Evolutionary conservation across 2,797 vertebrate genomes (phyloP).

Genomic region (Moxostoma hubbsi): DNA sequence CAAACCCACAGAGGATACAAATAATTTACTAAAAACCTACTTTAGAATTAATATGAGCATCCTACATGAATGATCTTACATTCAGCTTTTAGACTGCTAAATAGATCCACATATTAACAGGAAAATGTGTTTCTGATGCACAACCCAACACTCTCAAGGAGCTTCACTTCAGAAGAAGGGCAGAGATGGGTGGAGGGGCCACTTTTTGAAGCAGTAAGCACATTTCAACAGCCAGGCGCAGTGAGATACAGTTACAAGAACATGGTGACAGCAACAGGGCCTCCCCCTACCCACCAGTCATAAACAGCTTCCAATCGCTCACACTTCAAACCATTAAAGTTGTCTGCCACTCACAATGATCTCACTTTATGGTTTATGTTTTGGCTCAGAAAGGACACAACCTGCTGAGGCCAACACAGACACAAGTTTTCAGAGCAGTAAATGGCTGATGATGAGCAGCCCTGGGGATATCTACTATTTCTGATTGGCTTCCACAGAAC

Average conservation of each 20-base stretch:
- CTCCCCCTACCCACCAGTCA: constrained; percentile 56
- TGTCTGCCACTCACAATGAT: constrained; percentile 42
- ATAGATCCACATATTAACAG: constrained; percentile 22
- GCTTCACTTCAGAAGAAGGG: constrained; percentile 60
- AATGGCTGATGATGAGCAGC: constrained; percentile 22
- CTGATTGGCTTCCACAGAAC: neutral
- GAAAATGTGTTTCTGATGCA: constrained; percentile 25
- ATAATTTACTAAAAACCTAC: neutral
- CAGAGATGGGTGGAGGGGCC: constrained; percentile 56
- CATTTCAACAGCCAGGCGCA: constrained; percentile 70
- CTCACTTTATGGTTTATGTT: constrained; percentile 33
- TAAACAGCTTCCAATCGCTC: constrained; percentile 65
- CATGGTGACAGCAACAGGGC: constrained; percentile 55
- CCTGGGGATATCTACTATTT: neutral
- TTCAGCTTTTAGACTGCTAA: constrained; percentile 6
- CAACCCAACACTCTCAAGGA: constrained; percentile 9
- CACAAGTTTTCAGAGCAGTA: neutral
- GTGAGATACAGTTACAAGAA: constrained; percentile 70
- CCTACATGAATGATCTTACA: neutral
- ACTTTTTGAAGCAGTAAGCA: constrained; percentile 75
- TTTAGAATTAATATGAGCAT: neutral
- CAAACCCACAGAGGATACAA: neutral
- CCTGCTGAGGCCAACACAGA: neutral
- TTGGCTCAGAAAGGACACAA: constrained; percentile 20
- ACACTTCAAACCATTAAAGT: constrained; percentile 61